Evolutionary conservation across 2,797 vertebrate species (phyloP).

Genomic region (Mus spretus): DNA sequence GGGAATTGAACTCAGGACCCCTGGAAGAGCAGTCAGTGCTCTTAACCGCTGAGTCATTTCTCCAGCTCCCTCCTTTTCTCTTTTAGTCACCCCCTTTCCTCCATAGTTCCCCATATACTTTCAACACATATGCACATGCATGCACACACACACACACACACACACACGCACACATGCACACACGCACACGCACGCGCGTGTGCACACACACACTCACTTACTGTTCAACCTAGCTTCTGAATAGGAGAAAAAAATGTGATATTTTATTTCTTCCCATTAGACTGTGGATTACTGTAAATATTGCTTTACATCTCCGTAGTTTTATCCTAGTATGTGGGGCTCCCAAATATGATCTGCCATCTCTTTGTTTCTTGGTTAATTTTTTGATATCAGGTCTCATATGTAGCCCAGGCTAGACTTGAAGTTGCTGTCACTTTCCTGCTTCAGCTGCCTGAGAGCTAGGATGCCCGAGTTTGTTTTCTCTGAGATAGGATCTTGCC

Average conservation of each 20-base stretch:
- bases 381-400: background rate
- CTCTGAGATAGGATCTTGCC: background rate
- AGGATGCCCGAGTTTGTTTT: background rate
- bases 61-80: background rate
- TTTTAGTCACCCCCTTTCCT: background rate
- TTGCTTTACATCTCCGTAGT: too few species aligned
- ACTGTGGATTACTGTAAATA: background rate
- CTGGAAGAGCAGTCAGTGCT: too few species aligned
- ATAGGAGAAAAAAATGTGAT: background rate
- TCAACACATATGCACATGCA: background rate
- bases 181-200: background rate
- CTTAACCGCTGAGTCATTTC: too few species aligned
- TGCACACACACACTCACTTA: background rate
- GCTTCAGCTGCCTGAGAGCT: background rate
- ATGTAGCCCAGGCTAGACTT: background rate
- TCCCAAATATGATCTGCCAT: background rate
- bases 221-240: background rate
- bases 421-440: background rate
- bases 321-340: background rate
- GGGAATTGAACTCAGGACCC: too few species aligned
- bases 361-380: background rate
- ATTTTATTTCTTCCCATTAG: background rate
- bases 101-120: too few species aligned
- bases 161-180: too few species aligned
- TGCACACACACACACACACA: too few species aligned